phyloP scores from a whole-genome alignment of 2,888 invertebrate genomes.

The Apoda limacodes region DNA sequence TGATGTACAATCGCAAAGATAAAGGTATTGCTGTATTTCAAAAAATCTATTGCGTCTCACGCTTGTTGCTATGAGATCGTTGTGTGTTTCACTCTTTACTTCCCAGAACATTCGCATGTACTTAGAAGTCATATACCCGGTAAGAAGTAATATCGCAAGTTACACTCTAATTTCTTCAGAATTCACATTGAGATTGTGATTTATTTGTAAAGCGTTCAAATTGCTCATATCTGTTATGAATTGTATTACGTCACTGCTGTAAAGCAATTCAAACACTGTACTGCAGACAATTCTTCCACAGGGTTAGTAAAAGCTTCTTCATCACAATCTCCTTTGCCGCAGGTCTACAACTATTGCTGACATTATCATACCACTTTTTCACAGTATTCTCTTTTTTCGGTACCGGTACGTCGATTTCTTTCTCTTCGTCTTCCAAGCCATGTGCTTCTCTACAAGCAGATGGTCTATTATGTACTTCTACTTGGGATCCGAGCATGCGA shows the following conservation, averaged over 20 bases:
- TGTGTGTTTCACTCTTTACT: too few relatives aligned
- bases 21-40: too few relatives aligned
- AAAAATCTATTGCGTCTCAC: conserved; percentile 7
- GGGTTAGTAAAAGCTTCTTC: conserved; percentile 6
- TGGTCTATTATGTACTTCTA: conserved; percentile 4
- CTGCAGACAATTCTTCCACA: conserved; percentile 3
- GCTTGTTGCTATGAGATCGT: too few relatives aligned
- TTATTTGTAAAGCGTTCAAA: too few relatives aligned
- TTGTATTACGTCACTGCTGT: conserved; percentile 7
- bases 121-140: too few relatives aligned
- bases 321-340: conserved; percentile 6
- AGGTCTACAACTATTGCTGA: conserved; percentile 1
- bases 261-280: conserved; percentile 7
- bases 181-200: too few relatives aligned
- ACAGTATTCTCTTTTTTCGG: conserved; percentile 8
- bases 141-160: too few relatives aligned
- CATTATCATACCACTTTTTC: conserved; percentile 5
- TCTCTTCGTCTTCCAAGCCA: not conserved
- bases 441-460: not conserved
- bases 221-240: conserved; percentile 10
- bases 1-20: conserved; percentile 5
- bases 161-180: too few relatives aligned
- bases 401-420: conserved; percentile 6
- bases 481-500: conserved; percentile 11
- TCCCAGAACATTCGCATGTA: too few relatives aligned